Base-by-base conservation (phyloP, 2,888 invertebrate genomes). In the Erebia epiphron region DNA sequence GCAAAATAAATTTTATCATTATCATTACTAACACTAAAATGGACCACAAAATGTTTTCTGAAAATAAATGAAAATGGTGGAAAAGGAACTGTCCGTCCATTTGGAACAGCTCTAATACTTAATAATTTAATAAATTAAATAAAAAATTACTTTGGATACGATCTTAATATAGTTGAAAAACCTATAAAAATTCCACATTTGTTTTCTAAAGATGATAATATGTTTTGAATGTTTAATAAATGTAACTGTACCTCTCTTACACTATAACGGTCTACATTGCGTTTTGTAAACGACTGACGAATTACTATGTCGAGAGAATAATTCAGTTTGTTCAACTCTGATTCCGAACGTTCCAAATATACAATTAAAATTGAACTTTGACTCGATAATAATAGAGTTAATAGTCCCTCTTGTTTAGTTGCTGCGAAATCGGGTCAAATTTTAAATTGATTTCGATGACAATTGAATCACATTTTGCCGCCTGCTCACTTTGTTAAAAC, bases 371-470 rank as follows among this genome's bases (percentile, higher is more conserved):
- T 71, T 76, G 72, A 72, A 75, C 76, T 75, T 70, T 77, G 74
- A 63, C 67, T 26, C 69, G 21, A 13, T 57, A 10, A 66, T 60
- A 52, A 71, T 74, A 76, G 18, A 62, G 56, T 65, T 41, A 50
- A 60, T 46, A 54, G 68, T 67, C 46, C 43, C 26, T 14, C 13
- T 69, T 61, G 67, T 43, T 11, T 43, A 11, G 14, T 57, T 0
- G 26, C 26, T 58, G 43, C 58, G 69, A 75, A 79, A 77, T 74
- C 75, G 76, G 78, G 79, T 76, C 78, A 76, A 74, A 76, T 76
- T 78, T 76, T 74, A 73, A 77, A 79, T 76, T 76, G 69, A 75
- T 75, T 77, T 76, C 76, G 73, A 79, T 77, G 78, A 76, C 79
- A 80, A 79, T 81, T 78, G 77, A 77, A 75, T 78, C 75, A 77